Evolutionary conservation across 2,113 vertebrate genomes (phyloP), one percentile per base, ranked within the genome.

Genomic region (Bombycilla garrulus): DNA sequence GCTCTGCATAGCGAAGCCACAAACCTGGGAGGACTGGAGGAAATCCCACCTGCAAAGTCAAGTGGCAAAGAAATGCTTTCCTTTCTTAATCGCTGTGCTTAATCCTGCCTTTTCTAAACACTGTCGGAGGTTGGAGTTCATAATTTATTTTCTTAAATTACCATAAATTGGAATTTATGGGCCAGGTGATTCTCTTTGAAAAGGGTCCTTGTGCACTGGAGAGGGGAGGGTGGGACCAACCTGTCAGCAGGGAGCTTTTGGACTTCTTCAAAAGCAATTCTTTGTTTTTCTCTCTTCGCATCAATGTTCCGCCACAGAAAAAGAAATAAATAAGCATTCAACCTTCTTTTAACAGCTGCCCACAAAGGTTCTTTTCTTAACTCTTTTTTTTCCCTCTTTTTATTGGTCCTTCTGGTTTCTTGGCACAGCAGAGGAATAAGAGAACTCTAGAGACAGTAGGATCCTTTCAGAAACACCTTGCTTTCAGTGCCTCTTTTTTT

Each of bases 81-180:
- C 80, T 92, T 95, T 97, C 97, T 97, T 86, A 96, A 97, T 97
- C 36, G 0, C 82, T 31, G 56, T 71, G 89, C 78, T 84, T 97
- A 96, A 97, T 96, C 95, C 92, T 97, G 83, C 81, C 71, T 78
- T 97, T 97, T 97, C 88, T 96, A 97, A 98, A 97, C 94, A 72
- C 64, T 51, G 83, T 94, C 0, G 28, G 95, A 91, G 92, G 66
- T 74, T 84, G 64, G 50, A 94, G 74, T 90, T 97, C 82, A 88
- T 97, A n/a, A 97, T 97, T 97, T 98, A 93, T 98, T 98, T 98
- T 98, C 93, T 96, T 97, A 97, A 96, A 98, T 98, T 97, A 97
- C 95, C 54, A 78, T 98, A 90, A 86, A 95, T 94, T 88, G 91
- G 92, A 96, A 97, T 98, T 98, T 97, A 98, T 97, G 86, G 91